A percentile compares a stretch with the other conserved stretches of the same genome.
These are phyloP conservation scores for Andrena chrysosceles DNA, from an alignment of 2,888 invertebrate genomes.

Conservation along the genomic window DNA sequence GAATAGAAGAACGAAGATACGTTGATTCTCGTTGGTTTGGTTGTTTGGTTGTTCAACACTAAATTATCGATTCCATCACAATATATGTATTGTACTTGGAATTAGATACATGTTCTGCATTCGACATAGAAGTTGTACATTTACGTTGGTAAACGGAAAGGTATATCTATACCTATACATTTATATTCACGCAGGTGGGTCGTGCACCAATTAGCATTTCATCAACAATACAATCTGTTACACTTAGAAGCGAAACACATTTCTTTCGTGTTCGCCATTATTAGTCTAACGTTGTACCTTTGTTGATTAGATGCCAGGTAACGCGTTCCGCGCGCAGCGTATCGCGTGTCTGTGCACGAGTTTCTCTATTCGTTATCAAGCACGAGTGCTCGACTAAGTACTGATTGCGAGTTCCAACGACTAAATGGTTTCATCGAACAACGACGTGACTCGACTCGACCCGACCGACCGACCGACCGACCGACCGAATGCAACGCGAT, in stretches of 20 bases:
- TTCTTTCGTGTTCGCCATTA: no score
- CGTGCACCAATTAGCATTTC: background rate
- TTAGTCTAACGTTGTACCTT: background rate
- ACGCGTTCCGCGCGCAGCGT: background rate
- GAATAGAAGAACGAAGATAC: background rate
- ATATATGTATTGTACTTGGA: background rate
- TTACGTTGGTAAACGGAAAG: background rate
- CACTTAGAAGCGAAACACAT: background rate
- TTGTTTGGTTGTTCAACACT: conserved; percentile 16
- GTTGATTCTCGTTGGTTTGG: conserved; percentile 5
- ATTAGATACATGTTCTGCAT: no score
- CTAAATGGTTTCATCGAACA: no score
- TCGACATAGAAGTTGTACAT: no score
- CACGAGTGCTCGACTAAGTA: no score
- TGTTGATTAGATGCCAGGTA: background rate
- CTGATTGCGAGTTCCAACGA: no score
- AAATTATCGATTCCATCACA: conserved; percentile 10
- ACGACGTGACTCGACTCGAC: no score
- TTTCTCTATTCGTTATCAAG: no score
- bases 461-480: background rate
- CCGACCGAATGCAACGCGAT: background rate
- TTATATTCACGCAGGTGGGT: background rate
- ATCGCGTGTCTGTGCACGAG: no score
- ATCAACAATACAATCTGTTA: no score
- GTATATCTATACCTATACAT: background rate